Percentiles rank a stretch among this genome's conserved stretches.
Conservation (phyloP, 2,113 vertebrate species). For the Crotalus viridis region DNA sequence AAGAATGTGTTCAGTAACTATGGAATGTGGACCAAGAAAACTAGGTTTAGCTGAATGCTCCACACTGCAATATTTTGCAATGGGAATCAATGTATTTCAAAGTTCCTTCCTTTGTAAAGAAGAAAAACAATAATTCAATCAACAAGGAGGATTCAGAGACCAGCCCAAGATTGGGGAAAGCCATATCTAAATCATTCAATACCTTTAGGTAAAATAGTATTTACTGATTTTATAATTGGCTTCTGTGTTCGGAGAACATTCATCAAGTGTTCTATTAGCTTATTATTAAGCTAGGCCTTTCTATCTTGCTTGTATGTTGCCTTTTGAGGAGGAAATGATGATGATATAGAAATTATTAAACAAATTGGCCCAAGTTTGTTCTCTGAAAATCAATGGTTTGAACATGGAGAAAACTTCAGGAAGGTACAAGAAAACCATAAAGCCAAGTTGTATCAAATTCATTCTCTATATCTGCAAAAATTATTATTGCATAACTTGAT, state of each 20-base stretch:
- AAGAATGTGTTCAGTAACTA: not conserved
- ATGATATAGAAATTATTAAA: not conserved
- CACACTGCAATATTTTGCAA: not conserved
- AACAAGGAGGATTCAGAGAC: not conserved
- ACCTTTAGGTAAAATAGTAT: not conserved
- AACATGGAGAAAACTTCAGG: not conserved
- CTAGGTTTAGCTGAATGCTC: not conserved
- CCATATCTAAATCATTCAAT: not conserved
- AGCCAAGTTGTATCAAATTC: not conserved
- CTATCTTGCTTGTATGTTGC: not conserved
- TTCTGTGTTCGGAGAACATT: not conserved
- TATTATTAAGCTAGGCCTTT: not conserved
- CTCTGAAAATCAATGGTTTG: not conserved
- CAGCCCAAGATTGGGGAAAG: not conserved
- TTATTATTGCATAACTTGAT: not conserved
- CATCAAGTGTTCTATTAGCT: not conserved
- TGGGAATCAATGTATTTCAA: not conserved
- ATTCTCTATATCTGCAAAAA: not conserved
- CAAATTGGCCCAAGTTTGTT: not conserved
- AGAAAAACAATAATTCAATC: not conserved
- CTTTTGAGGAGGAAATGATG: not conserved
- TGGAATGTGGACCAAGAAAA: not conserved
- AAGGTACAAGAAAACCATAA: not conserved
- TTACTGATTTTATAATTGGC: not conserved
- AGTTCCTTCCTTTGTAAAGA: not conserved